These are phyloP conservation scores for Dryocosmus kuriphilus DNA, from an alignment of 2,888 invertebrate species.

Conservation along the genomic window DNA sequence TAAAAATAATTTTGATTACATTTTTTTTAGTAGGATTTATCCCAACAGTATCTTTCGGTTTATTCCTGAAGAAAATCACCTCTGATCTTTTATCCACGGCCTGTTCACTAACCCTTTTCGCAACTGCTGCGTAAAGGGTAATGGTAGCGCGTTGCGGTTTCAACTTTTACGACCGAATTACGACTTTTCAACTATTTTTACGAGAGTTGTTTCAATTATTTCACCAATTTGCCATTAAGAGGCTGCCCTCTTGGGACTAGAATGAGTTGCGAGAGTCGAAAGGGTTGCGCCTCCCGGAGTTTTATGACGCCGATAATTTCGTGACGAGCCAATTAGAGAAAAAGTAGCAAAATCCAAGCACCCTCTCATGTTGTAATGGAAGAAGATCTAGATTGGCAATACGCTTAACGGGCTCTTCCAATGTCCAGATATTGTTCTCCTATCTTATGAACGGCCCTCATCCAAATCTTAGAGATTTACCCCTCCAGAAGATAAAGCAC, in stretches of 20 bases:
- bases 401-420: not conserved
- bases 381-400: conserved; percentile 15
- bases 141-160: conserved; percentile 67
- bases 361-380: conserved; percentile 1
- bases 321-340: conserved; percentile 43
- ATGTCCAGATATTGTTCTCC: not conserved
- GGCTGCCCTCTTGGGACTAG: conserved; percentile 59
- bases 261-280: conserved; percentile 51
- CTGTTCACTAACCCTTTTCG: conserved; percentile 52
- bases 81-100: conserved; percentile 38
- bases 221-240: conserved; percentile 78
- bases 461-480: not conserved
- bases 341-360: conserved; percentile 29
- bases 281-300: conserved; percentile 55
- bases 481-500: not conserved
- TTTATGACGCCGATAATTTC: conserved; percentile 58
- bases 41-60: not conserved
- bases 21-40: not conserved
- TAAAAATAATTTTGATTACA: not conserved
- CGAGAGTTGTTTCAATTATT: conserved; percentile 78
- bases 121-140: conserved; percentile 62
- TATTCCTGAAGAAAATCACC: conserved; percentile 28
- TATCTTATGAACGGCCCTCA: not conserved
- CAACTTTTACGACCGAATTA: conserved; percentile 75
- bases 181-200: conserved; percentile 78